Percentiles rank a stretch among this genome's conserved stretches.
phyloP scores from a whole-genome alignment of 1,140 invertebrate genomes.

The Drosophila kurseongensis region DNA sequence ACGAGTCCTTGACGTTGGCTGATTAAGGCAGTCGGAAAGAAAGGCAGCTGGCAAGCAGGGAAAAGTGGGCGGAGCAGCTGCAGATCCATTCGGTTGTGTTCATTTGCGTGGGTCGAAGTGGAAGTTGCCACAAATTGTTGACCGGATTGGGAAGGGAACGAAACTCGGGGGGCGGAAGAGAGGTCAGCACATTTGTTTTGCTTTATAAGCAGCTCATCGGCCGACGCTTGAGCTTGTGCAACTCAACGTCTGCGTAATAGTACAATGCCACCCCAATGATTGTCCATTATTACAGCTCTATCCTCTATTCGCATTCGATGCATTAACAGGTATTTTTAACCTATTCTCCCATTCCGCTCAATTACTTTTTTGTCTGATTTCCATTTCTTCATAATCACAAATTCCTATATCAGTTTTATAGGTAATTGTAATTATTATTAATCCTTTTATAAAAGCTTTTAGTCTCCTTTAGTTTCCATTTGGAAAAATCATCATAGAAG shows the following conservation, averaged over 20 bases:
- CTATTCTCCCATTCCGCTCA: no score
- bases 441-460: no score
- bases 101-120: background rate
- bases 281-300: constrained; percentile 3
- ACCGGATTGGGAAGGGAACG: background rate
- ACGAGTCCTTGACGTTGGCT: constrained; percentile 28
- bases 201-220: constrained; percentile 27
- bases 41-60: constrained; percentile 6
- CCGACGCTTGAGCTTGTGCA: constrained; percentile 3
- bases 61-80: constrained; percentile 10
- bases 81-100: constrained; percentile 11
- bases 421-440: no score
- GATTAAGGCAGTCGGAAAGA: constrained; percentile 48
- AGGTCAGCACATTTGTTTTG: constrained; percentile 14
- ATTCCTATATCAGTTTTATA: no score
- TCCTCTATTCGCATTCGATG: background rate
- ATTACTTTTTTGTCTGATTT: no score
- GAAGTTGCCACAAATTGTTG: constrained; percentile 18
- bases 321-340: background rate
- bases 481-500: constrained; percentile 2
- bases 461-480: background rate
- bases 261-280: background rate
- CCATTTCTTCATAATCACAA: background rate
- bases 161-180: background rate
- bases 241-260: constrained; percentile 20